These are phyloP conservation scores for Halichoeres trimaculatus DNA, from an alignment of 2,113 vertebrate genomes.

Conservation along the genomic window DNA sequence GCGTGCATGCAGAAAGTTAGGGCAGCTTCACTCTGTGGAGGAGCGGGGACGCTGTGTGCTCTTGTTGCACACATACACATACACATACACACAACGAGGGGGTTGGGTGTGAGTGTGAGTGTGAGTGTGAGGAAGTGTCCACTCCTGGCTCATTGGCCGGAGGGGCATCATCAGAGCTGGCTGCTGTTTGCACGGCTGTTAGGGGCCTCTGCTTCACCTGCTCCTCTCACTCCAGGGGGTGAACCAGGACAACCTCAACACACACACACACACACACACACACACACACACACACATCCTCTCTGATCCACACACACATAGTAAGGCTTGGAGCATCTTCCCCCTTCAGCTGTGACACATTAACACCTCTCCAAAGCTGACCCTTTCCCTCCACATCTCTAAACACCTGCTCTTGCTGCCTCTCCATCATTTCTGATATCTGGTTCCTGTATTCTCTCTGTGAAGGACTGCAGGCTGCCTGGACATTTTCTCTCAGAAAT, in stretches of 20 bases:
- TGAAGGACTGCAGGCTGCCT: slow-evolving; percentile 4
- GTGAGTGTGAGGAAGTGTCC: slow-evolving; percentile 14
- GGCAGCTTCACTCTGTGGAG: slow-evolving; percentile 32
- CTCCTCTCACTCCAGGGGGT: slow-evolving; percentile 38
- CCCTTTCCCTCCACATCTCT: neutral
- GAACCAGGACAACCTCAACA: slow-evolving; percentile 13
- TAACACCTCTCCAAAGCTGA: neutral
- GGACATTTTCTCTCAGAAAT: neutral
- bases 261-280: neutral
- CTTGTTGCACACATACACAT: neutral
- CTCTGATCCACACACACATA: neutral
- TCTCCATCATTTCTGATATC: neutral
- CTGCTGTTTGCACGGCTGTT: slow-evolving; percentile 32
- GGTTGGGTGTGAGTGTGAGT: too few species aligned
- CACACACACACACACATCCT: neutral
- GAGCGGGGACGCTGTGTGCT: slow-evolving; percentile 11
- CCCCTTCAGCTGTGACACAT: neutral
- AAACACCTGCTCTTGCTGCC: too few species aligned
- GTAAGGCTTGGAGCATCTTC: neutral
- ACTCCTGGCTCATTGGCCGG: slow-evolving; percentile 8
- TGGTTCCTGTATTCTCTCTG: neutral
- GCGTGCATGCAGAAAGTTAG: slow-evolving; percentile 59
- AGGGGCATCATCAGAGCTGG: slow-evolving; percentile 24
- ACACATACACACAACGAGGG: neutral
- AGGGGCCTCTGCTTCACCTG: slow-evolving; percentile 38